phyloP scores from a whole-genome alignment of 35 echinoderm and acorn worm genomes.

The Acanthaster planci region DNA sequence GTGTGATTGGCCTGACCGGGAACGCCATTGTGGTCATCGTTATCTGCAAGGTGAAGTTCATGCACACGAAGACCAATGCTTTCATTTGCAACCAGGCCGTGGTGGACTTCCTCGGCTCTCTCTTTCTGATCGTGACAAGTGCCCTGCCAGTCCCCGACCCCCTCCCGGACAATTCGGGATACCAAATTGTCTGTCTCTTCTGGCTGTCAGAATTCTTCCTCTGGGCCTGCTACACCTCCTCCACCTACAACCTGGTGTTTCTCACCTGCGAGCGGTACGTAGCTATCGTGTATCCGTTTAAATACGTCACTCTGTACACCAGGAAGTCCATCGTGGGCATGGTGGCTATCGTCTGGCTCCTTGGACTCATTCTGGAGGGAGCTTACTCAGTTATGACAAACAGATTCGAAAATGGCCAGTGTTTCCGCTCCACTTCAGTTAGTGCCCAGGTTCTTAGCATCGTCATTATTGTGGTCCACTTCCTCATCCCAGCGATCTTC shows the following conservation, averaged over 20 bases:
- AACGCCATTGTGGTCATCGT: slow-evolving; percentile 36
- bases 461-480: slow-evolving; percentile 63
- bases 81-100: slow-evolving; percentile 49
- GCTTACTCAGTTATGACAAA: slow-evolving; percentile 59
- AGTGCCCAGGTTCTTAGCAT: slow-evolving; percentile 19
- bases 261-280: slow-evolving; percentile 69
- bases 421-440: slow-evolving; percentile 27
- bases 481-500: slow-evolving; percentile 53
- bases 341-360: slow-evolving; percentile 59
- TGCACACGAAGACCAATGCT: slow-evolving; percentile 41
- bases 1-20: slow-evolving; percentile 36
- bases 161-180: not conserved
- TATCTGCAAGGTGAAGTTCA: slow-evolving; percentile 16
- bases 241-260: slow-evolving; percentile 68
- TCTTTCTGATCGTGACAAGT: slow-evolving; percentile 21
- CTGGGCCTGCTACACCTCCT: slow-evolving; percentile 68
- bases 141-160: not conserved
- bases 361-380: slow-evolving; percentile 55
- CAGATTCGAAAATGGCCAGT: slow-evolving; percentile 37
- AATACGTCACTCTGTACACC: slow-evolving; percentile 44
- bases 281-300: slow-evolving; percentile 67
- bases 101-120: slow-evolving; percentile 29
- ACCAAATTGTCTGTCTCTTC: slow-evolving; percentile 59
- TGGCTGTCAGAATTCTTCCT: slow-evolving; percentile 65
- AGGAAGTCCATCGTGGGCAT: slow-evolving; percentile 26